A percentile compares a stretch with the other conserved stretches of the same genome.
Conservation (phyloP, 1,140 invertebrate species). For the Eupeodes corollae region DNA sequence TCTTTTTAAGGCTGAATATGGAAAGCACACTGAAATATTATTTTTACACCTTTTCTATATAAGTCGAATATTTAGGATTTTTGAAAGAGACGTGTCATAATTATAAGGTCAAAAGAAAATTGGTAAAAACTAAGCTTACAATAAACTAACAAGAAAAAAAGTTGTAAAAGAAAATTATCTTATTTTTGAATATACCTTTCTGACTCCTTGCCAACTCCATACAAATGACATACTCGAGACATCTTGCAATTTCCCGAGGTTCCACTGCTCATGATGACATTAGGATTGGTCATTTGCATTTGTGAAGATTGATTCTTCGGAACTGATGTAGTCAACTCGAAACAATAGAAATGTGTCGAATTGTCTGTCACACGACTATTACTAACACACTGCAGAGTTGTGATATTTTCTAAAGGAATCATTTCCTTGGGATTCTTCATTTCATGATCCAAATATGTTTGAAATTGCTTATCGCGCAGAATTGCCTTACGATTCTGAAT, state of each 20-base stretch:
- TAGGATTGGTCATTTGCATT: constrained; percentile 31
- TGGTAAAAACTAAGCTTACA: too few species aligned
- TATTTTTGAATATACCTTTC: constrained; percentile 21
- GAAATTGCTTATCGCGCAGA: constrained; percentile 42
- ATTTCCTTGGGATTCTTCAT: constrained; percentile 45
- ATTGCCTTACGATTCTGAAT: constrained; percentile 42
- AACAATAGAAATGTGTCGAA: constrained; percentile 33
- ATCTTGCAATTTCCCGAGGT: constrained; percentile 27
- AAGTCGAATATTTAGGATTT: too few species aligned
- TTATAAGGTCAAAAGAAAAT: too few species aligned
- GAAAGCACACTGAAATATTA: too few species aligned
- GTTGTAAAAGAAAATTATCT: too few species aligned
- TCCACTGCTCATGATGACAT: constrained; percentile 29
- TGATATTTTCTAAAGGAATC: constrained; percentile 43
- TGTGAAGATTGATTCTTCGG: constrained; percentile 23
- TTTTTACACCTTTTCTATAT: too few species aligned
- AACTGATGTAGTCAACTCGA: constrained; percentile 28
- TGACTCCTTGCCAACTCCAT: constrained; percentile 33
- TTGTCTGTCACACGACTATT: constrained; percentile 48
- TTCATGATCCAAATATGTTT: constrained; percentile 43
- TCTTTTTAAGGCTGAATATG: too few species aligned
- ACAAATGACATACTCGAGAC: constrained; percentile 25
- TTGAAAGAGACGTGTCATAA: too few species aligned
- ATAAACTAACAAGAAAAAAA: too few species aligned
- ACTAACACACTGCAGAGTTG: constrained; percentile 50